These are phyloP conservation scores for Lysandra bellargus DNA, from an alignment of 2,888 invertebrate genomes.

Conservation along the genomic window DNA sequence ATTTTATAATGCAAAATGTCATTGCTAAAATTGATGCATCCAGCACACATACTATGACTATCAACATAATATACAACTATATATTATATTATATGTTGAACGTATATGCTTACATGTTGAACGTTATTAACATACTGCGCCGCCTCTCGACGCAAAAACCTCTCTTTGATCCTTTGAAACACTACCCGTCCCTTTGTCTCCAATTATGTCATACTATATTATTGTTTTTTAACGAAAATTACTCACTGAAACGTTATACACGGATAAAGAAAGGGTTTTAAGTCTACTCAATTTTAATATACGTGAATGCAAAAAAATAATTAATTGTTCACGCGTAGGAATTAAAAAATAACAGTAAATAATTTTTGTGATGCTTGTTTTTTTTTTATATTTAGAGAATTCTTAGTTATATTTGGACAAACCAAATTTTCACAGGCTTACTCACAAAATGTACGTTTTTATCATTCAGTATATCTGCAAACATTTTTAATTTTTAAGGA, in stretches of 20 bases:
- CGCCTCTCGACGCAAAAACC: not conserved
- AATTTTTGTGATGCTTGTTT: too few relatives aligned
- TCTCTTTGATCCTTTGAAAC: slow-evolving; percentile 9
- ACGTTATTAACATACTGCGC: not conserved
- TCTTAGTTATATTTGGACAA: too few relatives aligned
- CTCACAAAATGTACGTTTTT: too few relatives aligned
- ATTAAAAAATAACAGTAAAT: too few relatives aligned
- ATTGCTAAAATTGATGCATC: not conserved
- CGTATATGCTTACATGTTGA: not conserved
- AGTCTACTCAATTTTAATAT: too few relatives aligned
- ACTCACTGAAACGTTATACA: not conserved
- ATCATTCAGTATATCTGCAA: too few relatives aligned
- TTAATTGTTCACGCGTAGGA: too few relatives aligned
- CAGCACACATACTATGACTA: not conserved
- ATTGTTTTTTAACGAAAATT: slow-evolving; percentile 4
- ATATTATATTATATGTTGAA: not conserved
- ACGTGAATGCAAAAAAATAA: too few relatives aligned
- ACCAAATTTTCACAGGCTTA: too few relatives aligned
- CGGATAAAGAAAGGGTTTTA: not conserved
- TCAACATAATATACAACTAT: not conserved
- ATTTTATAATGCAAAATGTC: not conserved
- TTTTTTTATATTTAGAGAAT: too few relatives aligned
- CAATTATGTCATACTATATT: slow-evolving; percentile 9
- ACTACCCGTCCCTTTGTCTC: not conserved
- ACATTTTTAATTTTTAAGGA: too few relatives aligned